Evolutionary conservation across 2,113 vertebrate genomes (phyloP).

Genomic region (Caranx ignobilis): DNA sequence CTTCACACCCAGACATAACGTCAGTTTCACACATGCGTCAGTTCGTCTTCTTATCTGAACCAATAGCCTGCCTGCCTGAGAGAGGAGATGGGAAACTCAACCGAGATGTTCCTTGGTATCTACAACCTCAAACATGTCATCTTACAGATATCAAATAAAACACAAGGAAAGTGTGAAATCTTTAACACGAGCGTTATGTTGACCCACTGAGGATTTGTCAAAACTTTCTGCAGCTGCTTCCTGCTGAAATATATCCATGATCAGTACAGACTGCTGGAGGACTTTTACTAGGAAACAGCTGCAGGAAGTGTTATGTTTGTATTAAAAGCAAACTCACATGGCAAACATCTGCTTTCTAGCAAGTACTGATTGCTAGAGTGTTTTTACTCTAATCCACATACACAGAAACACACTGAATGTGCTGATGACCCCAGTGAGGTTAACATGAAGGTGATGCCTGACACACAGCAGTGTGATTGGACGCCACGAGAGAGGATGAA

Average conservation of each 20-base stretch:
- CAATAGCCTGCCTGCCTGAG: too few relatives aligned
- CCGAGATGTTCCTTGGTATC: too few relatives aligned
- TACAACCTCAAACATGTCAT: too few relatives aligned
- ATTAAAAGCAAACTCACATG: neutral
- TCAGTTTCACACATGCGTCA: too few relatives aligned
- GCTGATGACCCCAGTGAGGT: too few relatives aligned
- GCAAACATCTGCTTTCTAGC: conserved; percentile 6
- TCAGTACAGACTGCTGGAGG: neutral
- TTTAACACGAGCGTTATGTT: neutral
- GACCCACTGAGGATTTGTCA: neutral
- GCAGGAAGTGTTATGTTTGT: neutral
- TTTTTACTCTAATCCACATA: too few relatives aligned
- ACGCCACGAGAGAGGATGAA: neutral
- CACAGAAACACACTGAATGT: too few relatives aligned
- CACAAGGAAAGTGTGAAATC: too few relatives aligned
- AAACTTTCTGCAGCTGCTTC: conserved; percentile 15
- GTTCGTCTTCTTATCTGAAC: too few relatives aligned
- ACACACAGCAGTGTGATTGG: neutral
- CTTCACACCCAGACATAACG: too few relatives aligned
- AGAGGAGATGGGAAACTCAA: too few relatives aligned
- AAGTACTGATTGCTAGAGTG: neutral
- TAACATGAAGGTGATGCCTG: neutral
- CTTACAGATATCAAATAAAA: too few relatives aligned
- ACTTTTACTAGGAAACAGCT: conserved; percentile 22
- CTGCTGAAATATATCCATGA: neutral